Evolutionary conservation across 1,140 invertebrate genomes (phyloP).

Genomic region (Babylonia areolata): DNA sequence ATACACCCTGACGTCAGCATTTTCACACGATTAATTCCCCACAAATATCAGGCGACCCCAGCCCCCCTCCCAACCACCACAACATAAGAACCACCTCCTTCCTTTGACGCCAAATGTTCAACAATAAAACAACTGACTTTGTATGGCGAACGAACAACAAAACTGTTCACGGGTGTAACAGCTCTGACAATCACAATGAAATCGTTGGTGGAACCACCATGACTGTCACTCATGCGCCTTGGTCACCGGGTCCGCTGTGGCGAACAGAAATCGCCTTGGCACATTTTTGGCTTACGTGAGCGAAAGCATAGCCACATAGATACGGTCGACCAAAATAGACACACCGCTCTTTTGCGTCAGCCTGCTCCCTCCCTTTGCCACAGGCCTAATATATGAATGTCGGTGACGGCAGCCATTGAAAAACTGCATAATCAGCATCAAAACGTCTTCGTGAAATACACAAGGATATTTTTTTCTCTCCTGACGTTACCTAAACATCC

Average conservation of each 20-base stretch:
- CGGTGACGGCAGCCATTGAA: conserved; percentile 30
- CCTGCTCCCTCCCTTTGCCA: neutral
- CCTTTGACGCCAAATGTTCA: neutral
- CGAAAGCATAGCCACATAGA: neutral
- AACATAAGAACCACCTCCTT: neutral
- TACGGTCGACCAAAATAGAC: conserved; percentile 21
- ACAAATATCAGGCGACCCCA: neutral
- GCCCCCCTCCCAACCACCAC: neutral
- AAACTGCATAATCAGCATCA: conserved; percentile 33
- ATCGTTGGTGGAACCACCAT: neutral
- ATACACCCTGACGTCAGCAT: neutral
- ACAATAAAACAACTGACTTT: too few relatives aligned
- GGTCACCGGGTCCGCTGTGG: neutral
- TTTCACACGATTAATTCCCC: too few relatives aligned
- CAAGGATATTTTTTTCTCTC: too few relatives aligned
- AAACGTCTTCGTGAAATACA: neutral
- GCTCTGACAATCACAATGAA: neutral
- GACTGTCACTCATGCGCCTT: neutral
- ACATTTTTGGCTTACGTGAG: neutral
- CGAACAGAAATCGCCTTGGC: neutral
- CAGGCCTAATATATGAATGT: conserved; percentile 18
- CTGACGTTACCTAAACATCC: too few relatives aligned
- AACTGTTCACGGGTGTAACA: too few relatives aligned
- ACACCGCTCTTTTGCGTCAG: neutral
- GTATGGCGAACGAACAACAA: too few relatives aligned